A percentile compares a stretch with the other conserved stretches of the same genome.
Evolutionary conservation across 2,888 invertebrate genomes (phyloP).

Genomic region (Nymphalis urticae): DNA sequence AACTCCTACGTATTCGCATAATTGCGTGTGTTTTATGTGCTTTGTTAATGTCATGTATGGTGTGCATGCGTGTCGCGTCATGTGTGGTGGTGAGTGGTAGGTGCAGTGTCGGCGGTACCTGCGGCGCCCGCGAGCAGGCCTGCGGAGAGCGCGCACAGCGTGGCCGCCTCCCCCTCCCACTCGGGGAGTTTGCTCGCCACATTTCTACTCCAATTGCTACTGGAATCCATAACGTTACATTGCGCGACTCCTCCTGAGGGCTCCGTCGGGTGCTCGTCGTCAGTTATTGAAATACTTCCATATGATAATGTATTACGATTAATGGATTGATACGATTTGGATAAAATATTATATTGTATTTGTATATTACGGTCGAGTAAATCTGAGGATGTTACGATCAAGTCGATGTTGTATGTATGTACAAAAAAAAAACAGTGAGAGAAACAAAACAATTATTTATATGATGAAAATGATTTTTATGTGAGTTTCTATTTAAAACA

Average conservation of each 20-base stretch:
- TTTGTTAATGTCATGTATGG: background rate
- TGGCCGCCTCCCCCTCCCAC: slow-evolving; percentile 75
- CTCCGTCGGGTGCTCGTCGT: slow-evolving; percentile 14
- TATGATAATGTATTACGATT: background rate
- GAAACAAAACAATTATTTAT: slow-evolving; percentile 1
- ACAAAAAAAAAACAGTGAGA: slow-evolving; percentile 24
- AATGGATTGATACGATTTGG: background rate
- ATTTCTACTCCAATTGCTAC: slow-evolving; percentile 76
- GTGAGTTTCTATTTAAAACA: slow-evolving; percentile 26
- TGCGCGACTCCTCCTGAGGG: slow-evolving; percentile 34
- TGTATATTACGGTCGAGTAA: background rate
- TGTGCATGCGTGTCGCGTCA: background rate
- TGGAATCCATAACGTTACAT: slow-evolving; percentile 62
- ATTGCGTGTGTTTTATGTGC: background rate
- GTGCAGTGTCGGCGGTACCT: slow-evolving; percentile 52
- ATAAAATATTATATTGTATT: too few species aligned
- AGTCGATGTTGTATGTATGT: slow-evolving; percentile 22
- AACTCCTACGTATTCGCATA: background rate
- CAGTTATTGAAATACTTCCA: slow-evolving; percentile 24
- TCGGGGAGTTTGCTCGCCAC: slow-evolving; percentile 68
- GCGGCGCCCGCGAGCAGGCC: slow-evolving; percentile 53
- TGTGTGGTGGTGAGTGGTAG: slow-evolving; percentile 7
- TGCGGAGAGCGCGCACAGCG: slow-evolving; percentile 64
- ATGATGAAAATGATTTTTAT: slow-evolving; percentile 20
- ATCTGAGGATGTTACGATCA: slow-evolving; percentile 12